phyloP scores from a whole-genome alignment of 1,140 invertebrate species.

The Paracyclopina nana region DNA sequence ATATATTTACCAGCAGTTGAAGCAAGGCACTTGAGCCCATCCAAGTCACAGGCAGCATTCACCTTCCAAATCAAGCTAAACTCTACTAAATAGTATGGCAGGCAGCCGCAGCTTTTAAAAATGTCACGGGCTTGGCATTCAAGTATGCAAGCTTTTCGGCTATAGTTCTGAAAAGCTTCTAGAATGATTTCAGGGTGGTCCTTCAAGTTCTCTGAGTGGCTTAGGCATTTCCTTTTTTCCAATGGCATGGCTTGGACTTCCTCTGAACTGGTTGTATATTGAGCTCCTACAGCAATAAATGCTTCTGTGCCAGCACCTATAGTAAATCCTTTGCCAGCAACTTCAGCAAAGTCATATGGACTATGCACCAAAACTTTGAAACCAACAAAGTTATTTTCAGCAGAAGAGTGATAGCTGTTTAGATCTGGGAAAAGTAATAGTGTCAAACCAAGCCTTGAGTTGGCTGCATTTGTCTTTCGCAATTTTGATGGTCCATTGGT shows the following conservation, averaged over 20 bases:
- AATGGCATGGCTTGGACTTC: background rate
- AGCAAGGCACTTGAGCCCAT: background rate
- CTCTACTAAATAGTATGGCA: constrained; percentile 16
- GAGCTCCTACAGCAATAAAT: constrained; percentile 10
- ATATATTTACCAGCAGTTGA: background rate
- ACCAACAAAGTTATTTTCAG: no score
- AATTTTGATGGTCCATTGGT: no score
- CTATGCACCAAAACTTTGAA: constrained; percentile 23
- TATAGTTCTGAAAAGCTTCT: constrained; percentile 12
- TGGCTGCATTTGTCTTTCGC: no score
- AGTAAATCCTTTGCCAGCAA: constrained; percentile 16
- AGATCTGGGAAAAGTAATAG: no score
- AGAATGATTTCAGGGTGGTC: constrained; percentile 1
- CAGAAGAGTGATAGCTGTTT: no score
- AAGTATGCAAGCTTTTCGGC: constrained; percentile 11
- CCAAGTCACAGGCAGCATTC: background rate
- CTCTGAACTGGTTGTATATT: no score
- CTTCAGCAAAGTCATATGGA: constrained; percentile 17
- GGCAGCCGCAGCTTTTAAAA: constrained; percentile 16
- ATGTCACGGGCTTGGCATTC: constrained; percentile 12
- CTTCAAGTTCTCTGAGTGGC: background rate
- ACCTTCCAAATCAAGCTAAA: background rate
- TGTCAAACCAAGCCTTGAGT: no score
- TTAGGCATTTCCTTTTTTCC: background rate
- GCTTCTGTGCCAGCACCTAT: constrained; percentile 13